Evolutionary conservation across 2,113 vertebrate species (phyloP), one percentile per base, ranked within the genome.

Genomic region (Burhinus bistriatus): DNA sequence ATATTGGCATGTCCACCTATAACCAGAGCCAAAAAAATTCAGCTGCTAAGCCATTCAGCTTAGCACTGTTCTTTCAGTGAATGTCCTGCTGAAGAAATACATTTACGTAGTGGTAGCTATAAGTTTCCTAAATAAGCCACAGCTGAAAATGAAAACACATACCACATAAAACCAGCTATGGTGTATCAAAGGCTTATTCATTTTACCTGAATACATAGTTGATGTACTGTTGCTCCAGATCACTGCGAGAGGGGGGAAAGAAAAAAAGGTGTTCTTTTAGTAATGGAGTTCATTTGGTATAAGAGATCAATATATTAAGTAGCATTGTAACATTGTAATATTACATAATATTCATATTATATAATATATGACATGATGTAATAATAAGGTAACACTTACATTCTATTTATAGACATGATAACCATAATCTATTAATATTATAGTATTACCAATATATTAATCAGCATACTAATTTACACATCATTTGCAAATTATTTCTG

Each of bases 131-230:
- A 90, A 57, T 15, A 52, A 89, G 23, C 25, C 38, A 55, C 0
- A 1, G n/a, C 0, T 78, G 59, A 92, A 95, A 93, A 90, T n/a
- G 14, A 89, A 91, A 95, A 90, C 25, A 82, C 40, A 61, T 19
- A 32, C 12, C 40, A 75, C 16, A 62, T 55, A 79, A 91, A 83
- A 59, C 9, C 64, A 83, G 61, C 40, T 70, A 42, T n/a, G 27
- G 40, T 58, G 22, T 73, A 87, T 58, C 76, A 87, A 90, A 90
- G 87, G 45, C 55, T 83, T 95, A 84, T 70, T 93, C n/a, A 72
- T 93, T 97, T 98, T 98, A 99, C 99, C 99, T 99, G 98, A 98
- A 99, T 91, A 99, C 47, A 95, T 99, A 99, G 98, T 99, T 99
- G 81, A 99, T 98, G 91, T 99, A 99, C 93, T 99, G 99, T 93